These are phyloP conservation scores for Diabrotica balteata DNA, from an alignment of 2,888 invertebrate genomes.

Conservation along the genomic window DNA sequence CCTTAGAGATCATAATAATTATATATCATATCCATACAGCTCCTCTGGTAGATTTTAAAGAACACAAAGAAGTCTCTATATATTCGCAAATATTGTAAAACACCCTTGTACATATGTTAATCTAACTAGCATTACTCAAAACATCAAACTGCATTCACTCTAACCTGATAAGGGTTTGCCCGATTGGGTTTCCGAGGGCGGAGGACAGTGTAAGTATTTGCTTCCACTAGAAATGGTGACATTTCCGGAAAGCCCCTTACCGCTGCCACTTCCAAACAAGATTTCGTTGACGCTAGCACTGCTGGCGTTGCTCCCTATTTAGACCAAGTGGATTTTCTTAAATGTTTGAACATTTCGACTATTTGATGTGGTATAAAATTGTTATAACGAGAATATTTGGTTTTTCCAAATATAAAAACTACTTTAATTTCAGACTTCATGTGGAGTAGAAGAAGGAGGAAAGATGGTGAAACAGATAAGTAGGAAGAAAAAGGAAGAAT, in stretches of 20 bases:
- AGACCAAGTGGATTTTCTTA: constrained; percentile 44
- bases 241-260: constrained; percentile 71
- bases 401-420: too few species aligned
- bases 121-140: not conserved
- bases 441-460: too few species aligned
- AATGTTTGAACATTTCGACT: constrained; percentile 2
- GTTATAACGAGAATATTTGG: too few species aligned
- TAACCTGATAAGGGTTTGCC: constrained; percentile 47
- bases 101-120: constrained; percentile 2
- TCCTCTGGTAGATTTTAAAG: too few species aligned
- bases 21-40: too few species aligned
- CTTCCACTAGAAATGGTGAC: constrained; percentile 79
- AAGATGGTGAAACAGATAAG: too few species aligned
- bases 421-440: too few species aligned
- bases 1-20: too few species aligned
- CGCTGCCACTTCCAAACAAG: constrained; percentile 42
- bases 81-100: too few species aligned
- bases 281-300: constrained; percentile 63
- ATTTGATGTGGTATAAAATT: too few species aligned
- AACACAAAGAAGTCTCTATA: too few species aligned
- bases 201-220: constrained; percentile 80
- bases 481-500: too few species aligned
- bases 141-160: constrained; percentile 18
- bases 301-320: constrained; percentile 48
- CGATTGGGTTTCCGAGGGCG: constrained; percentile 67